Base-by-base conservation (phyloP, 1,140 invertebrate species). In the Polypedilum vanderplanki region DNA sequence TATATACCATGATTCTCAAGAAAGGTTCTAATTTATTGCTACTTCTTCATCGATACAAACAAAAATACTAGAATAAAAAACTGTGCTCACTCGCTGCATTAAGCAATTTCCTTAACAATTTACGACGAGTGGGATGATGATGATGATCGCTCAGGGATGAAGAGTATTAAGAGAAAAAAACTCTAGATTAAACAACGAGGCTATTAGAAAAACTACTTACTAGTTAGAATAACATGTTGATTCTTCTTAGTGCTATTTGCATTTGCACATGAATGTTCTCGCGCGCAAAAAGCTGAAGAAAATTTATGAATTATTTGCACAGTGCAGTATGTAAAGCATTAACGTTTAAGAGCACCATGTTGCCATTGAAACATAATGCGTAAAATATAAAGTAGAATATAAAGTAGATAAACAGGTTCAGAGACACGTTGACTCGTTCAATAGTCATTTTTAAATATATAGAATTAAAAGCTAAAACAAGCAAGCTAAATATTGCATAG, bases 281-380 rank as follows among this genome's bases (percentile, higher is more conserved):
- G 65, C 18, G 65, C 65, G 46, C 46, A 57, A 57, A 8, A 57
- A 7, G 1, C 46, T 3, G 10, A 15, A 17, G 10, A 18, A 70
- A 67, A 70, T 18, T 70, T 70, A 70, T 70, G 65, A 70, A n/a
- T 70, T 70, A 70, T 70, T 70, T 20, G 65, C 17, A 70, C 65
- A 70, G 46, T 20, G 65, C 18, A 4, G 17, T 5, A 70, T 70
- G 65, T 70, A 20, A 9, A 70, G 9, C 20, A 70, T 70, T 70
- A 70, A 20, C 17, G 18, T 18, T 3, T 18, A 20, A 20, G 65
- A 18, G 9, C 8, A 70, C 4, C 0, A 70, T 57, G 9, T 70
- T 10, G 10, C 12, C 8, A 70, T 20, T 70, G 65, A 3, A 9
- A 33, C 4, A 70, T n/a, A n/a, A n/a, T 57, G 46, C 46, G 46